A percentile compares a stretch with the other conserved stretches of the same genome.
Evolutionary conservation across 1,140 invertebrate species (phyloP).

Genomic region (Trypoxylus dichotomus): DNA sequence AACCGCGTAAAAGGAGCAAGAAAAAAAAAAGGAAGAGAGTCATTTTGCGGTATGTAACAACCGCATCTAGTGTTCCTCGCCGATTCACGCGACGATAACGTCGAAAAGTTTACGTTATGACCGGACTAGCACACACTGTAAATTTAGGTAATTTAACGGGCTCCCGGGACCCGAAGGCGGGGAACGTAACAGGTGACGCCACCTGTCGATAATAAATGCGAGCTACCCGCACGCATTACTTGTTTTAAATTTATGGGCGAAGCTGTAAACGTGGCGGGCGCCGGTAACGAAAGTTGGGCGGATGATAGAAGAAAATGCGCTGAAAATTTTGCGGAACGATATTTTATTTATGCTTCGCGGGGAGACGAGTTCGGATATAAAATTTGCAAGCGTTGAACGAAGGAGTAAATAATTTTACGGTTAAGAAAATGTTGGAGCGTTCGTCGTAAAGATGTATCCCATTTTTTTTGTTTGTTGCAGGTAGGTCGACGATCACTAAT

Average conservation of each 20-base stretch:
- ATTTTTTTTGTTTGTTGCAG: too few relatives aligned
- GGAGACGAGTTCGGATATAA: neutral
- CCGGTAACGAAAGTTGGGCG: neutral
- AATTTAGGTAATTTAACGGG: neutral
- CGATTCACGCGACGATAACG: neutral
- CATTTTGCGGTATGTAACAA: neutral
- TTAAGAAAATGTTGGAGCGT: neutral
- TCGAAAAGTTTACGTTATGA: slow-evolving; percentile 6
- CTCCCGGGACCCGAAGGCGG: neutral
- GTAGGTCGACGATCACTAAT: too few relatives aligned
- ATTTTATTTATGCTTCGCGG: slow-evolving; percentile 9
- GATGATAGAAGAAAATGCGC: neutral
- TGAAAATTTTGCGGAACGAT: neutral
- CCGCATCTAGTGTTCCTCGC: neutral
- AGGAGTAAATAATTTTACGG: neutral
- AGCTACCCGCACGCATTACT: slow-evolving; percentile 11
- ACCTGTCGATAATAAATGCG: slow-evolving; percentile 25
- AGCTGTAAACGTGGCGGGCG: neutral
- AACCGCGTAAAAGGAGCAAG: neutral
- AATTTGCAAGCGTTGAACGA: neutral
- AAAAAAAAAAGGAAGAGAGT: neutral
- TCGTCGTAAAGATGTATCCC: neutral
- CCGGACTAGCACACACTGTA: neutral
- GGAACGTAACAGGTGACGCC: slow-evolving; percentile 7
- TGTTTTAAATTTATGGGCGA: slow-evolving; percentile 12